Evolutionary conservation across 1,140 invertebrate species (phyloP).

Genomic region (Varroa destructor): DNA sequence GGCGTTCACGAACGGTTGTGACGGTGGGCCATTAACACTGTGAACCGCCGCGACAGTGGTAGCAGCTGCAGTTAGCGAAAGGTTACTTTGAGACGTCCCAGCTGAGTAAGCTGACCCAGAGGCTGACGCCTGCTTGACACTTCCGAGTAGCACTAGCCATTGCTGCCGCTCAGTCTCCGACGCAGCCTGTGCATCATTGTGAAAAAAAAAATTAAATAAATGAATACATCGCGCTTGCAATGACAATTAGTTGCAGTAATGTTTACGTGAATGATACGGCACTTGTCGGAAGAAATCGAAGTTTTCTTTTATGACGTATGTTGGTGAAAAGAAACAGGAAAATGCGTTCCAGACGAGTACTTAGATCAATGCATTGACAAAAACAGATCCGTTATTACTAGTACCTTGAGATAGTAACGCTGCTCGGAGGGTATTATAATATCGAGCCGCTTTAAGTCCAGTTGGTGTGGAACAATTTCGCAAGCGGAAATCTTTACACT

Average conservation of each 20-base stretch:
- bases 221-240: too few species aligned
- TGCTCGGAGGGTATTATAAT: conserved; percentile 65
- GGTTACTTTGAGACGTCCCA: neutral
- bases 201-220: too few species aligned
- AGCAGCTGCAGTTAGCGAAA: neutral
- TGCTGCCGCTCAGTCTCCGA: conserved; percentile 59
- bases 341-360: too few species aligned
- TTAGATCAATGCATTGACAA: too few species aligned
- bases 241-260: too few species aligned
- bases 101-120: conserved; percentile 27
- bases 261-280: too few species aligned
- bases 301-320: too few species aligned
- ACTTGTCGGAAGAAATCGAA: too few species aligned
- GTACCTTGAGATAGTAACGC: conserved; percentile 50
- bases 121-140: conserved; percentile 55
- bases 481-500: conserved; percentile 65
- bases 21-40: too few species aligned
- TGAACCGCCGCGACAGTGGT: too few species aligned
- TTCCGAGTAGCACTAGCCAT: conserved; percentile 64
- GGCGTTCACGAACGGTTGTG: conserved; percentile 36
- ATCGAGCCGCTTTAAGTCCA: conserved; percentile 57
- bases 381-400: too few species aligned
- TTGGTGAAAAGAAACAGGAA: too few species aligned
- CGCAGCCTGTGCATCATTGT: conserved; percentile 48
- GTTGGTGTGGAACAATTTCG: conserved; percentile 63